A percentile compares a stretch with the other conserved stretches of the same genome.
Evolutionary conservation across 2,797 vertebrate species (phyloP).

Genomic region (Eleutherodactylus coqui): DNA sequence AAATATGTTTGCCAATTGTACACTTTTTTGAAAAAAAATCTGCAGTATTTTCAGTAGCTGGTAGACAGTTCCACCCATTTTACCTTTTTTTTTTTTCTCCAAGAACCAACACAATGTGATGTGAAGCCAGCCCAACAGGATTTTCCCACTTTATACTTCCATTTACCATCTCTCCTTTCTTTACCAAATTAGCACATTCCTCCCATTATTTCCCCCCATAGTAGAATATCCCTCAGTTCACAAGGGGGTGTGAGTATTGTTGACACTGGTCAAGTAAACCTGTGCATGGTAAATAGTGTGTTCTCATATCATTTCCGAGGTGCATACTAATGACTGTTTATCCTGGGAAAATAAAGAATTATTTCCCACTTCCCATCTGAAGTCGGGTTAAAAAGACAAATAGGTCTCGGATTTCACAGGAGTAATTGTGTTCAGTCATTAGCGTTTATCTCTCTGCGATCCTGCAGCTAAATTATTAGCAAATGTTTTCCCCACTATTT

Average conservation of each 20-base stretch:
- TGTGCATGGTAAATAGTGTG: slow-evolving; percentile 29
- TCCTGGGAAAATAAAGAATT: slow-evolving; percentile 60
- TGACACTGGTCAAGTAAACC: slow-evolving; percentile 5
- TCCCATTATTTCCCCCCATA: neutral
- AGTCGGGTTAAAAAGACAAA: slow-evolving; percentile 43
- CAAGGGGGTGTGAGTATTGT: slow-evolving; percentile 18
- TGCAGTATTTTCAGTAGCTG: no score
- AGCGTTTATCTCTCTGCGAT: slow-evolving; percentile 70
- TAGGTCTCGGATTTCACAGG: slow-evolving; percentile 58
- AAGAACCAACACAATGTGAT: no score
- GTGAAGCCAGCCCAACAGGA: neutral
- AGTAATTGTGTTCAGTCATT: slow-evolving; percentile 61
- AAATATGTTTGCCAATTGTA: no score
- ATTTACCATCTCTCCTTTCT: neutral
- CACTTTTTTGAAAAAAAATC: no score
- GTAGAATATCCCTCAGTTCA: neutral
- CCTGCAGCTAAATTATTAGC: slow-evolving; percentile 75
- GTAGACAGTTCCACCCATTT: no score
- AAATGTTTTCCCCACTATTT: slow-evolving; percentile 69
- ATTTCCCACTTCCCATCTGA: slow-evolving; percentile 60
- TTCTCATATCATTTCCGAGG: slow-evolving; percentile 30
- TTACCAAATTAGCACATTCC: slow-evolving; percentile 16
- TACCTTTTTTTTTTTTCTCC: no score
- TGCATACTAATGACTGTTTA: slow-evolving; percentile 47
- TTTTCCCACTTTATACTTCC: neutral